These are phyloP conservation scores for Lasioglossum figueresi DNA, from an alignment of 2,888 invertebrate species.

Conservation along the genomic window DNA sequence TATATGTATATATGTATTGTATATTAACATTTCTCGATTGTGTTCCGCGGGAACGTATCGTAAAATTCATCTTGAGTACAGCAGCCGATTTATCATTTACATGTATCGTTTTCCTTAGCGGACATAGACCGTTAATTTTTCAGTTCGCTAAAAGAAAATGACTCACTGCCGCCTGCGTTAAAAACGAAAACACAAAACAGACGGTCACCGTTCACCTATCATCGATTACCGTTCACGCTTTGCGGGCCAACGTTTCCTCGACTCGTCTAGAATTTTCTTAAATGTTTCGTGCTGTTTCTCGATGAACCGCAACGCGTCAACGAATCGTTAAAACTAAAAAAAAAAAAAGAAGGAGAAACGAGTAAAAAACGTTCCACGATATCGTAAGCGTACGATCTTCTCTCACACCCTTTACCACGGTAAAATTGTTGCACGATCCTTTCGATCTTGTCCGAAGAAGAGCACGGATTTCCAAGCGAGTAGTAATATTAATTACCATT, in stretches of 20 bases:
- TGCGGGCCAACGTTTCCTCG: neutral
- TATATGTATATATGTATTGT: neutral
- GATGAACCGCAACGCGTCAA: conserved; percentile 4
- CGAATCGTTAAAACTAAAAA: conserved; percentile 31
- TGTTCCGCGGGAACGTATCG: conserved; percentile 77
- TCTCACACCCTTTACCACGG: neutral
- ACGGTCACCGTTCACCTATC: neutral
- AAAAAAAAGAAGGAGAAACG: conserved; percentile 29
- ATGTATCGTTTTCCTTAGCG: conserved; percentile 70
- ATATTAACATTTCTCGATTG: conserved; percentile 81
- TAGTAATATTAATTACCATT: conserved; percentile 34
- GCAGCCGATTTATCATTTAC: conserved; percentile 74
- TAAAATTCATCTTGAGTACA: conserved; percentile 79
- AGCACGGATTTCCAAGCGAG: conserved; percentile 30
- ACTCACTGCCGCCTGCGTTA: conserved; percentile 16
- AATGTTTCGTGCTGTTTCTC: neutral
- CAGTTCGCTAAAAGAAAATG: conserved; percentile 62
- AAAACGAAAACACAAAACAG: conserved; percentile 23
- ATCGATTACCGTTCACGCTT: neutral
- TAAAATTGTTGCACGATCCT: conserved; percentile 26
- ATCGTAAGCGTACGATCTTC: conserved; percentile 1
- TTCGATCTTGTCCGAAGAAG: conserved; percentile 7
- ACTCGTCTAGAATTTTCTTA: neutral
- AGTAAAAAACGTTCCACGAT: conserved; percentile 36
- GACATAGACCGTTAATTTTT: conserved; percentile 80